Base-by-base conservation (phyloP, 2,113 vertebrate genomes). In the Solea senegalensis region DNA sequence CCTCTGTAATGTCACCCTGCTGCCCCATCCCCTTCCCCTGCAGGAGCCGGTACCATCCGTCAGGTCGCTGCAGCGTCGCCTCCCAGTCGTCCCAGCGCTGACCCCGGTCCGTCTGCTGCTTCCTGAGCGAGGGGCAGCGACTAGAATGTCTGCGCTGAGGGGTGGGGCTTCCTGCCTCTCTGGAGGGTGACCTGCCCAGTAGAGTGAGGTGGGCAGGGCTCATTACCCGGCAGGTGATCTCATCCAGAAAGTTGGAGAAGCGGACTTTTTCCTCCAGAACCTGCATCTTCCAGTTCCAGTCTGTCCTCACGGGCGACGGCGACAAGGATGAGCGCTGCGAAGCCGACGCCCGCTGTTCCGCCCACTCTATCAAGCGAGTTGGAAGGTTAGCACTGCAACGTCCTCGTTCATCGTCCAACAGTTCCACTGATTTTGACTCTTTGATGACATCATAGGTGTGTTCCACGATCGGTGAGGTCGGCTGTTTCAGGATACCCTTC, bases 161-260 rank as follows among this genome's bases (percentile, higher is more conserved):
- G 66, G 59, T 7, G 4, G 79, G 46, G 44, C 52, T 73, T 10
- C 51, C 46, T 39, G 3, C 45, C 27, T 50, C 60, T 6, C 43
- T 49, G 12, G 58, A 1, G 0, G 52, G 27, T 0, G 44, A n/a
- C 55, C 74, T 85, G 55, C 92, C 81, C 0, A 93, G 72, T 75
- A 86, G 69, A 2, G 65, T 64, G 14, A 95, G 86, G 68, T 79
- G 91, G 72, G 85, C 90, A 12, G 95, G 95, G 77, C 92, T 95
- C 5, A 96, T 76, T 7, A 97, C 91, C 2, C 87, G 76, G 61
- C 80, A 85, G 14, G 93, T 95, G 71, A 97, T 95, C 76, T 97
- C 95, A 51, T 97, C 94, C 83, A 97, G 87, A 27, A 97, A 97
- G 75, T 86, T 91, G 40, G 95, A 97, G 84, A 97, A 97, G 60